Evolutionary conservation across 2,797 vertebrate genomes (phyloP).

Genomic region (Threskiornis aethiopicus): DNA sequence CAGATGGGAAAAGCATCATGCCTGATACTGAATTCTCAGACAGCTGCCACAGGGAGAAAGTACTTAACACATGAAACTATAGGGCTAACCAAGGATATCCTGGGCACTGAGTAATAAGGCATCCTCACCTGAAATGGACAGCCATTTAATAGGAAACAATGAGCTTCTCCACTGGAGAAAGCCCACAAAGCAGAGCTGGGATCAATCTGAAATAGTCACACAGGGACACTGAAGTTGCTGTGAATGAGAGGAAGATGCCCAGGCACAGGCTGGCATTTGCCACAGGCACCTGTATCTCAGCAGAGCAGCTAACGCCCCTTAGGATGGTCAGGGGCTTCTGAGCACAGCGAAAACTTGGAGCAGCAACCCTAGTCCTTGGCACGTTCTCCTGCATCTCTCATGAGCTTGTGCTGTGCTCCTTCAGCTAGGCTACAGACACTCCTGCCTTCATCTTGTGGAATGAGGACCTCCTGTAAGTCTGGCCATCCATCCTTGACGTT

Average conservation of each 20-base stretch:
- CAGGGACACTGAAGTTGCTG: background rate
- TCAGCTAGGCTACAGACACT: background rate
- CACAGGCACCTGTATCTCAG: too few relatives aligned
- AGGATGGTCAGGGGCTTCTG: background rate
- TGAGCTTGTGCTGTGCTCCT: background rate
- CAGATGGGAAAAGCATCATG: background rate
- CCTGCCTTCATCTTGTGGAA: background rate
- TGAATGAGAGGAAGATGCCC: background rate
- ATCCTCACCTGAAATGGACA: background rate
- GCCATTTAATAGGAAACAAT: background rate
- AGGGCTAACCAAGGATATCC: background rate
- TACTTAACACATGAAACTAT: background rate
- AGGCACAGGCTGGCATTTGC: background rate
- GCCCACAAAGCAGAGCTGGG: background rate
- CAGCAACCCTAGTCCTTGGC: background rate
- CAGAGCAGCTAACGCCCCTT: background rate
- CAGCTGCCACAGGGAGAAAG: background rate
- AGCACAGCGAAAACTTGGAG: background rate
- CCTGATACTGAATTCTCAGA: background rate
- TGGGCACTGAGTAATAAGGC: background rate
- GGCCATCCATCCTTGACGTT: background rate
- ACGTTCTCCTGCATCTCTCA: background rate
- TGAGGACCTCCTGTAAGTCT: background rate
- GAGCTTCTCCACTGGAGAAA: background rate
- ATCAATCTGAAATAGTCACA: background rate